Evolutionary conservation across 1,140 invertebrate genomes (phyloP).

Genomic region (Catajapyx aquilonaris): DNA sequence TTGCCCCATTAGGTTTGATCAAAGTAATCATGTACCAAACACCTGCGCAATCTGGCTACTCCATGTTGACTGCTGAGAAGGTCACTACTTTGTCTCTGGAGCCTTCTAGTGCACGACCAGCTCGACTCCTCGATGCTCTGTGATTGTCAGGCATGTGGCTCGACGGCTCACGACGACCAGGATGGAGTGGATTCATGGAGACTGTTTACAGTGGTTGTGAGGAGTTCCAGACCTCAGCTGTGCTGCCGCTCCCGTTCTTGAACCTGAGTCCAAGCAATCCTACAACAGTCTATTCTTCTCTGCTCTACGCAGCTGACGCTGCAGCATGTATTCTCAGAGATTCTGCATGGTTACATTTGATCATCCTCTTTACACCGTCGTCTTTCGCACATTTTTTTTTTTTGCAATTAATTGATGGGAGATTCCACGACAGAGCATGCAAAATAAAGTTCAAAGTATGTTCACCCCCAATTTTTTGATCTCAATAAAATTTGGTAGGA

Average conservation of each 20-base stretch:
- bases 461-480: too few relatives aligned
- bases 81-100: not conserved
- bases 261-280: not conserved
- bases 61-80: not conserved
- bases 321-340: not conserved
- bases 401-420: too few relatives aligned
- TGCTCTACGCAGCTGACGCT: not conserved
- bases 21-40: not conserved
- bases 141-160: not conserved
- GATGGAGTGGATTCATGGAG: not conserved
- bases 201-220: not conserved
- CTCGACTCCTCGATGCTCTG: not conserved
- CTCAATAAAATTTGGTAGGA: too few relatives aligned
- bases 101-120: not conserved
- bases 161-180: not conserved
- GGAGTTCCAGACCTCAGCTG: not conserved
- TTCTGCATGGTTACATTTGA: conserved; percentile 7
- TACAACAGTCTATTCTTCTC: not conserved
- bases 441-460: too few relatives aligned
- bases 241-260: not conserved
- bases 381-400: too few relatives aligned
- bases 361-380: conserved; percentile 8
- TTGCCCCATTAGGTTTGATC: not conserved
- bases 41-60: not conserved
- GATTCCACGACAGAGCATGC: too few relatives aligned